Evolutionary conservation across 2,888 invertebrate species (phyloP), one percentile per base, ranked within the genome.

Genomic region (Yponomeuta evonymella): DNA sequence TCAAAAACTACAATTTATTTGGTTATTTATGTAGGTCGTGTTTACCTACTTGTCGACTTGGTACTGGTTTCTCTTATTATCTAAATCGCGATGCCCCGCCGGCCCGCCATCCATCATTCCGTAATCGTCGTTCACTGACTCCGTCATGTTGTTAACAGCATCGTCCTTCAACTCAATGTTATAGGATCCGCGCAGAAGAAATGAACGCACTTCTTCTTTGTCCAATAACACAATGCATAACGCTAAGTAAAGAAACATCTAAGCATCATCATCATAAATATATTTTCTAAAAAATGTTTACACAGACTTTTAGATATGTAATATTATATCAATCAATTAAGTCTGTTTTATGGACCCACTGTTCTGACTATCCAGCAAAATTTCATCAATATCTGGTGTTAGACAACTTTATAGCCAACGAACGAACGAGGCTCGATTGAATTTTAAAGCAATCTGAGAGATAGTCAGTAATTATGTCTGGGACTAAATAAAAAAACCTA

Each of bases 141-240:
- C 76, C 68, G 85, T 79, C 30, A 86, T 79, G 70, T 77, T 81
- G 70, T 81, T 83, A 71, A 81, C 79, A 6, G 74, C 76, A 72
- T 75, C 78, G 71, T 81, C 78, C 72, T 77, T 80, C 66, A 80
- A 71, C 8, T 77, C 64, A 33, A 78, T 74, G 62, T 80, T 78
- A 66, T 76, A 77, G 3, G 80, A 77, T 36, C 79, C 75, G 72
- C 76, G 74, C 3, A 78, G 63, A 48, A 75, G 72, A 69, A 75
- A 77, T 63, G 76, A 68, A 15, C 74, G 67, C 70, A 70, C 65
- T 67, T 51, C 70, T 51, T 73, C 51, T 70, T 62, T 78, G 68
- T 70, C 72, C 72, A 70, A 73, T 58, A 58, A 73, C 3, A 23
- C 23, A 65, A 78, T 9, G 71, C 74, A 76, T 71, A 81, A 70